phyloP scores from a whole-genome alignment of 2,113 vertebrate species.

The Trichechus manatus region DNA sequence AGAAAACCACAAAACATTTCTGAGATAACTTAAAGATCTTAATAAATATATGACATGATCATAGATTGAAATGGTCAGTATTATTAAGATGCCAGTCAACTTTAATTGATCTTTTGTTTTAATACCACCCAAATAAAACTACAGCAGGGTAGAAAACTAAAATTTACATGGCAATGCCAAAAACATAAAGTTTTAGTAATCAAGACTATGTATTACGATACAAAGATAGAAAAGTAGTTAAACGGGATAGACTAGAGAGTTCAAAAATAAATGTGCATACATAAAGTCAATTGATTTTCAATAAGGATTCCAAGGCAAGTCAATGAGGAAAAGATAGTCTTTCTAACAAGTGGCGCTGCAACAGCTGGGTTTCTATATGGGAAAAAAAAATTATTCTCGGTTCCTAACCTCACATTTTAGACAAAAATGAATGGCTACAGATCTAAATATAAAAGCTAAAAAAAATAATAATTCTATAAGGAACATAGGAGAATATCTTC shows the following conservation, averaged over 20 bases:
- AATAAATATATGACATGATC: not conserved
- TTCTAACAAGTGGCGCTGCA: not conserved
- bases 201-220: not conserved
- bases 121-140: not conserved
- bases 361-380: not conserved
- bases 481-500: not conserved
- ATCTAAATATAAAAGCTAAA: not conserved
- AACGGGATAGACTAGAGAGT: not conserved
- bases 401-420: not conserved
- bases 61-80: not conserved
- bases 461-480: not conserved
- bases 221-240: not conserved
- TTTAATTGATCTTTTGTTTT: not conserved
- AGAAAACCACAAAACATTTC: not conserved
- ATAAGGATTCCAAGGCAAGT: no score
- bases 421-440: not conserved
- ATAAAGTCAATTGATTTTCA: not conserved
- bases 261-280: not conserved
- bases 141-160: not conserved
- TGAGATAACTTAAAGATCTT: not conserved
- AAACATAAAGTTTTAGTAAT: not conserved
- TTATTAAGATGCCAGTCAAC: not conserved
- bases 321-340: not conserved
- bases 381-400: not conserved
- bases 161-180: not conserved